These are phyloP conservation scores for Antennarius striatus DNA, from an alignment of 2,113 vertebrate species.

Conservation along the genomic window DNA sequence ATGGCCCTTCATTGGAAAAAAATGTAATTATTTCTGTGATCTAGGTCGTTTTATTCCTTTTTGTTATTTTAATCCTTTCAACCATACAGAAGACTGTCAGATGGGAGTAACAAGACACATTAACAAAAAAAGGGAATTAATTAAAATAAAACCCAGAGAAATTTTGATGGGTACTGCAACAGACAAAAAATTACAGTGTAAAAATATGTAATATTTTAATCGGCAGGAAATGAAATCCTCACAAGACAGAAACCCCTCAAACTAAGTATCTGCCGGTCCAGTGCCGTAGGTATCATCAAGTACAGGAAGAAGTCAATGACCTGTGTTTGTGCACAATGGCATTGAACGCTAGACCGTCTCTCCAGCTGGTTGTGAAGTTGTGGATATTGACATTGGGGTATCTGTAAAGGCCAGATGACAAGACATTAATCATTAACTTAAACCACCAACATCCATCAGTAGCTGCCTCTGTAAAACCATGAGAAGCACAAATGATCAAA, in stretches of 20 bases:
- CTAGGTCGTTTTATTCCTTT: conserved; percentile 70
- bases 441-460: conserved; percentile 8
- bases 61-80: conserved; percentile 56
- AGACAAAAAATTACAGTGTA: background rate
- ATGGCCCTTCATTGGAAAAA: conserved; percentile 35
- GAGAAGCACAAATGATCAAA: background rate
- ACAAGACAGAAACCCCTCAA: background rate
- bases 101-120: conserved; percentile 35
- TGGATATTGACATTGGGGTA: conserved; percentile 94
- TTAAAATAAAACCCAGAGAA: conserved; percentile 31
- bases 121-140: conserved; percentile 43
- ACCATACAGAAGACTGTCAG: conserved; percentile 41
- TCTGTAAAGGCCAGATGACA: conserved; percentile 72
- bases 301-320: conserved; percentile 72
- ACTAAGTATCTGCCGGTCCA: background rate
- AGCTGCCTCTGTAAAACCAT: background rate
- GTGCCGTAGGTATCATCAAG: conserved; percentile 1
- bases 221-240: background rate
- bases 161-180: background rate
- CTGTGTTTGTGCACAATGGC: conserved; percentile 96
- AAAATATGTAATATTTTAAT: background rate
- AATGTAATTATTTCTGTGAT: conserved; percentile 74
- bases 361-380: conserved; percentile 96
- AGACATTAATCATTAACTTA: conserved; percentile 59
- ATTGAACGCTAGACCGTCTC: conserved; percentile 92